A percentile compares a stretch with the other conserved stretches of the same genome.
Conservation (phyloP, 2,113 vertebrate species). For the Nannobrachium achirus region DNA sequence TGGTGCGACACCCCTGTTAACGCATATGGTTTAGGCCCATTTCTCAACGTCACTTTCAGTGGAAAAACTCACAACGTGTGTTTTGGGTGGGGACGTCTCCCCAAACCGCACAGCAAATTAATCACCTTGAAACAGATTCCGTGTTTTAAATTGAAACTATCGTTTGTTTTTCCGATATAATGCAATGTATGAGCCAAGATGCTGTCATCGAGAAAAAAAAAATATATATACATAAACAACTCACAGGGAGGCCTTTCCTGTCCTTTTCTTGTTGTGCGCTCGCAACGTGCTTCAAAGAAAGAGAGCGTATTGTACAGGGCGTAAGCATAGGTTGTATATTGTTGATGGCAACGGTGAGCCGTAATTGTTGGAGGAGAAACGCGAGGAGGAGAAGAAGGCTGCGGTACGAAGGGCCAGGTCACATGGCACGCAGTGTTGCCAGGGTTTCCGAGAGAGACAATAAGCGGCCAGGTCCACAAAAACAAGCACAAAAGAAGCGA, state of each 20-base stretch:
- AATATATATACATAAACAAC: conserved; percentile 12
- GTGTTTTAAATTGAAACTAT: conserved; percentile 29
- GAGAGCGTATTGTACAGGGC: neutral
- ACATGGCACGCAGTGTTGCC: no score
- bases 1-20: no score
- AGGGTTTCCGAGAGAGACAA: no score
- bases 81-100: conserved; percentile 40
- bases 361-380: conserved; percentile 20
- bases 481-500: no score
- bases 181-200: neutral
- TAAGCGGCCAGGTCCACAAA: no score
- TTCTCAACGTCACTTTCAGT: conserved; percentile 40
- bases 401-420: conserved; percentile 44
- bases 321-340: conserved; percentile 26
- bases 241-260: neutral
- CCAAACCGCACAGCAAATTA: conserved; percentile 30
- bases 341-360: conserved; percentile 36
- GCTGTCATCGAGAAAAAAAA: conserved; percentile 18
- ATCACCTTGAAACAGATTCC: conserved; percentile 32
- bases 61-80: conserved; percentile 32
- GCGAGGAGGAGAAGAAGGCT: neutral
- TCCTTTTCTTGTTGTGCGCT: neutral
- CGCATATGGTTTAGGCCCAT: conserved; percentile 24
- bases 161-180: conserved; percentile 12
- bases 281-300: conserved; percentile 6